Conservation (phyloP, 2,888 invertebrate species). For the Malthinus flaveolus region DNA sequence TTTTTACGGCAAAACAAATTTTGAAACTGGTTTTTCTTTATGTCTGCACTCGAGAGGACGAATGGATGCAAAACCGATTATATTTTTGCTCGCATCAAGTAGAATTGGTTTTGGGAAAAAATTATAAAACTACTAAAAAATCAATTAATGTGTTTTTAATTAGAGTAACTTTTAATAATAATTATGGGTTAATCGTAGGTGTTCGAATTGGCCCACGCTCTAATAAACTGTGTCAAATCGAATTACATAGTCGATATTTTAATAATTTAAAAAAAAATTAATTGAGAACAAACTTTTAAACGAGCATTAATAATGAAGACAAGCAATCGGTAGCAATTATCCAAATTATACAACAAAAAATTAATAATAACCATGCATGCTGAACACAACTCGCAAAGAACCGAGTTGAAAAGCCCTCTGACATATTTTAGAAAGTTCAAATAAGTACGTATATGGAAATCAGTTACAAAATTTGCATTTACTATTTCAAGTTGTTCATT, state of each 20-base stretch:
- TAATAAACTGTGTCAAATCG: background rate
- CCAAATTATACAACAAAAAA: slow-evolving; percentile 2
- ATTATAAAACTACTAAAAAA: too few species aligned
- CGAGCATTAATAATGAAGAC: slow-evolving; percentile 6
- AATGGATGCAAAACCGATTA: too few species aligned
- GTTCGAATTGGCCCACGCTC: background rate
- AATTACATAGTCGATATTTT: background rate
- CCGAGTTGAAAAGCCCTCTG: slow-evolving; percentile 4
- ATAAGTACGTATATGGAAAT: slow-evolving; percentile 1
- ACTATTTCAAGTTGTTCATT: background rate
- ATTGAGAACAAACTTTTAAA: background rate
- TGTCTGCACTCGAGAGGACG: too few species aligned
- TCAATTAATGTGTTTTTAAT: too few species aligned
- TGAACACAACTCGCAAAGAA: background rate
- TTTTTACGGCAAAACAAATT: too few species aligned
- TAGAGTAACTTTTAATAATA: too few species aligned
- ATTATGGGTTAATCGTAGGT: background rate
- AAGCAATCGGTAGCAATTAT: slow-evolving; percentile 12
- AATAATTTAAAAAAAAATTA: slow-evolving; percentile 2
- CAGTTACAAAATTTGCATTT: slow-evolving; percentile 3
- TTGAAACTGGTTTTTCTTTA: too few species aligned
- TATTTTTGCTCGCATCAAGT: too few species aligned
- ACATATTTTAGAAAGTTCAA: slow-evolving; percentile 6
- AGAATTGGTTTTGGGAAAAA: too few species aligned
- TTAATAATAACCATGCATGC: background rate